These are phyloP conservation scores for Thinocorus orbignyianus DNA, from an alignment of 2,113 vertebrate species.

Conservation along the genomic window DNA sequence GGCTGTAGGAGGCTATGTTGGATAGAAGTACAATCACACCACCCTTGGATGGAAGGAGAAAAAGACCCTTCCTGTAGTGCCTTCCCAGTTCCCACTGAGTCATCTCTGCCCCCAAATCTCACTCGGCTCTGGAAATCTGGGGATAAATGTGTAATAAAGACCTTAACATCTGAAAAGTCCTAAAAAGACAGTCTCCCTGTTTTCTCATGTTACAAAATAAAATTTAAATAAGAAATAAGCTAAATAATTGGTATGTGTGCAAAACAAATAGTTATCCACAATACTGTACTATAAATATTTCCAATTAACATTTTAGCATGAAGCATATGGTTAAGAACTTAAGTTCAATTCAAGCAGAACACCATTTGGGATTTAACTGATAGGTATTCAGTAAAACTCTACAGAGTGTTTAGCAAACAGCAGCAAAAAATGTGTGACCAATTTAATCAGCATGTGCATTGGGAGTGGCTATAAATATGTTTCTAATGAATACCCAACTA, in stretches of 20 bases:
- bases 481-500: constrained; percentile 67
- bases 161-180: background rate
- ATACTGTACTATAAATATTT: constrained; percentile 47
- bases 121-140: background rate
- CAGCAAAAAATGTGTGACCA: constrained; percentile 66
- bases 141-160: background rate
- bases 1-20: background rate
- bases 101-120: background rate
- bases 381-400: constrained; percentile 53
- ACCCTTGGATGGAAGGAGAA: background rate
- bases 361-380: constrained; percentile 65
- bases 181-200: background rate
- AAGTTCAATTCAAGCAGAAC: constrained; percentile 59
- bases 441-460: constrained; percentile 57
- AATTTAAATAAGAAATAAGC: background rate
- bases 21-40: background rate
- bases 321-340: constrained; percentile 54
- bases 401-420: constrained; percentile 64
- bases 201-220: background rate
- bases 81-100: background rate
- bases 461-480: constrained; percentile 65
- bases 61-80: rapidly evolving
- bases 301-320: constrained; percentile 57
- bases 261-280: constrained; percentile 10
- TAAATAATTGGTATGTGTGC: background rate